Conservation (phyloP, 2,113 vertebrate genomes). For the Hipposideros armiger region DNA sequence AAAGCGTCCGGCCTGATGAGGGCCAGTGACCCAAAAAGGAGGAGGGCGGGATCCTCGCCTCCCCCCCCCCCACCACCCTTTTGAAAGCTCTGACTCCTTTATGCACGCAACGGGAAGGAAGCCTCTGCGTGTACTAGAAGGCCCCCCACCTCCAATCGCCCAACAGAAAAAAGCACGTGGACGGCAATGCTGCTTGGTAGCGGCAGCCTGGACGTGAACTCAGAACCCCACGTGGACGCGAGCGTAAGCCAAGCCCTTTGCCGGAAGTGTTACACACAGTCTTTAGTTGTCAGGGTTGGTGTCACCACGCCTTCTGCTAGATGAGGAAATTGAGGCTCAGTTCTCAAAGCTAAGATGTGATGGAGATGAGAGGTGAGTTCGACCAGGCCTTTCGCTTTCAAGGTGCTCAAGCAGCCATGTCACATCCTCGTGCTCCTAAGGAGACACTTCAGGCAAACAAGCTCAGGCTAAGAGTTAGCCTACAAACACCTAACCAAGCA, state of each 20-base stretch:
- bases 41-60: background rate
- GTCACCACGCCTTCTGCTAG: accelerated
- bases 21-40: constrained; percentile 79
- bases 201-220: background rate
- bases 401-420: background rate
- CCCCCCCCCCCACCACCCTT: background rate
- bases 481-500: background rate
- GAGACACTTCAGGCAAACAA: background rate
- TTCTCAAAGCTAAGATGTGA: background rate
- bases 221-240: accelerated
- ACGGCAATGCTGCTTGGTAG: accelerated
- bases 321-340: background rate
- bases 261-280: background rate
- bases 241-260: accelerated
- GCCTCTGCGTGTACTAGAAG: constrained; percentile 46
- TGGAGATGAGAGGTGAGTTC: background rate
- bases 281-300: background rate
- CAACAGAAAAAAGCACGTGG: background rate
- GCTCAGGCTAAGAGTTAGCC: background rate
- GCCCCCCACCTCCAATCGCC: background rate
- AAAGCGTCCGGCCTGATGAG: constrained; percentile 74
- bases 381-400: background rate
- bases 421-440: background rate
- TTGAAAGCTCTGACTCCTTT: constrained; percentile 58
- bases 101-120: background rate